Evolutionary conservation across 2,113 vertebrate species (phyloP).

Genomic region (Sander vitreus): DNA sequence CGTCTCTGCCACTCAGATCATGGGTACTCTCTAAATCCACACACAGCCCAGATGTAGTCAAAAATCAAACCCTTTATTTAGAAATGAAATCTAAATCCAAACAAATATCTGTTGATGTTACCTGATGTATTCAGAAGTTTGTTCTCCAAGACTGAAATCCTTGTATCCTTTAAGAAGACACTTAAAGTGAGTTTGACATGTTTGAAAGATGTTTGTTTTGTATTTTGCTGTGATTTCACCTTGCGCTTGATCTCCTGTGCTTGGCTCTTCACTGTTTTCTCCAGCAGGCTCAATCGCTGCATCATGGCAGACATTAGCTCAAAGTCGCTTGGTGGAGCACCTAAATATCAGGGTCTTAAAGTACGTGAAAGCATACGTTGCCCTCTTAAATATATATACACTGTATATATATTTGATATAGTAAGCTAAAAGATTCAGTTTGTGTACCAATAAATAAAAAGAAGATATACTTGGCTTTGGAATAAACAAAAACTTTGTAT

Average conservation of each 20-base stretch:
- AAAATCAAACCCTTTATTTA: background rate
- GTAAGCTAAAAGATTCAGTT: background rate
- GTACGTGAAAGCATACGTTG: background rate
- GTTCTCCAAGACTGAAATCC: slow-evolving; percentile 86
- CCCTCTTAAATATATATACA: background rate
- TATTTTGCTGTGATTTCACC: slow-evolving; percentile 74
- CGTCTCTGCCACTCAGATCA: slow-evolving; percentile 39
- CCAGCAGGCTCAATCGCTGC: slow-evolving; percentile 84
- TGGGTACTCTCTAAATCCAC: slow-evolving; percentile 48
- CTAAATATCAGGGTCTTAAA: slow-evolving; percentile 59
- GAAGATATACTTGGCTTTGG: background rate
- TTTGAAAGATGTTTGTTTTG: background rate
- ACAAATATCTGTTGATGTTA: slow-evolving; percentile 43
- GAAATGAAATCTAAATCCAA: background rate
- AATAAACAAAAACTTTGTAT: background rate
- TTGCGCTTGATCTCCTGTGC: slow-evolving; percentile 83
- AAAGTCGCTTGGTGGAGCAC: slow-evolving; percentile 46
- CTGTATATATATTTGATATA: too few relatives aligned
- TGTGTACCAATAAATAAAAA: background rate
- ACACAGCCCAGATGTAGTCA: background rate
- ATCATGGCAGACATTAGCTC: slow-evolving; percentile 84
- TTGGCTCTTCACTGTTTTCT: slow-evolving; percentile 84
- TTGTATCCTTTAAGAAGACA: slow-evolving; percentile 84
- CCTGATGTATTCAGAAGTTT: slow-evolving; percentile 79
- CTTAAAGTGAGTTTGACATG: background rate